Evolutionary conservation across 2,888 invertebrate genomes (phyloP), one percentile per base, ranked within the genome.

Genomic region (Carabus problematicus): DNA sequence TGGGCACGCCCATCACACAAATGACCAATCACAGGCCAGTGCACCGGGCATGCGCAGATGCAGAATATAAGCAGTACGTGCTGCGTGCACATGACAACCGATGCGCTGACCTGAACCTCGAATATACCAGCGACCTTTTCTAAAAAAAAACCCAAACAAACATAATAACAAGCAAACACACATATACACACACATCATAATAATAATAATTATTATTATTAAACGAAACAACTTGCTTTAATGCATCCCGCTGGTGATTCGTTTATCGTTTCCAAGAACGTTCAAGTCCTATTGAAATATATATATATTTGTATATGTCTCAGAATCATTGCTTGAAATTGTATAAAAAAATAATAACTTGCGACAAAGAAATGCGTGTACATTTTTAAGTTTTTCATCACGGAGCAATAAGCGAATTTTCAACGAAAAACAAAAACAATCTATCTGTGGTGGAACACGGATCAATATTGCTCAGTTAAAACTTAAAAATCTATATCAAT

Each of bases 261-360:
- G 39, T 67, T 67, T 43, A n/a, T 67, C 40, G 7, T 67, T 67
- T 60, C 49, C 54, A 58, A 66, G 49, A 60, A 59, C 45, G 47
- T 11, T 52, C 52, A 7, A 52, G 19, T 18, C 52, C 59, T 67
- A 59, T 16, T 59, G 45, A 52, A 40, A 67, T 67, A 55, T 55
- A 67, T 67, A 67, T 67, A 67, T 67, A 67, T 67, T 60, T 67
- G 54, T 67, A 67, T 60, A 60, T 67, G 66, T 66, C 64, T 56
- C 58, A 66, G 45, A 64, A 58, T 66, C 60, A 67, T 59, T 67
- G 67, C 67, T 67, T 67, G 42, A 67, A 60, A 67, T 45, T 54
- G 39, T 56, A 42, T 64, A 47, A 49, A 52, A 61, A 29, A 29
- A n/a, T n/a, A n/a, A n/a, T n/a, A 29, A 29, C 29, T 29, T 62